A percentile compares a stretch with the other conserved stretches of the same genome.
These are phyloP conservation scores for Corythaixoides concolor DNA, from an alignment of 2,113 vertebrate genomes.

Conservation along the genomic window DNA sequence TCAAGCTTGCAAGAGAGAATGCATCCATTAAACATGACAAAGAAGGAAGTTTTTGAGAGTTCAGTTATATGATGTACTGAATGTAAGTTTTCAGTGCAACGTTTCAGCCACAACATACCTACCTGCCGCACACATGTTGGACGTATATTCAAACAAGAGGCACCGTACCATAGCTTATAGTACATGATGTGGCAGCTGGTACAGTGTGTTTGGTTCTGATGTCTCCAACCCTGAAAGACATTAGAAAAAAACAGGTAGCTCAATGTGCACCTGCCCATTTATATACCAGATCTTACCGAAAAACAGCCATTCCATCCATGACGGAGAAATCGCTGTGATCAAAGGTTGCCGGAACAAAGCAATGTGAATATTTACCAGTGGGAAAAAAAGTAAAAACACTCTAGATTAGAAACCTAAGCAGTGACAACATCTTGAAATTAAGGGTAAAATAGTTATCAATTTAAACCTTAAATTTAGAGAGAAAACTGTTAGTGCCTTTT, in stretches of 20 bases:
- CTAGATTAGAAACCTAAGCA: not conserved
- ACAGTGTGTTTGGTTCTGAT: not conserved
- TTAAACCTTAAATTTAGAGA: conserved; percentile 2
- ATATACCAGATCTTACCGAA: not conserved
- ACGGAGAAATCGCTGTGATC: not conserved
- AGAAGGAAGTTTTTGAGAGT: not conserved
- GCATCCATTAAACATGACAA: not conserved
- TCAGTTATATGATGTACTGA: not conserved
- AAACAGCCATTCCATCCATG: not conserved
- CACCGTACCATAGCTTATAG: not conserved
- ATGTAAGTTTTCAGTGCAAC: not conserved
- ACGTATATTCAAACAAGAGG: not conserved
- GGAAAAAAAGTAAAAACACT: not conserved
- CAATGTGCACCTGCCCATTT: not conserved
- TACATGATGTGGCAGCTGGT: not conserved
- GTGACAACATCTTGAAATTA: not conserved
- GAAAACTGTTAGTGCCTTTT: not conserved
- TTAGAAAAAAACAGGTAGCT: not conserved
- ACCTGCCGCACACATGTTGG: not conserved
- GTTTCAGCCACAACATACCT: not conserved
- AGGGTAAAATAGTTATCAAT: not conserved
- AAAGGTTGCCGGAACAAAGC: not conserved
- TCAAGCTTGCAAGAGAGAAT: not conserved
- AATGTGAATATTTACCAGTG: not conserved
- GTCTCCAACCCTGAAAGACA: not conserved